Evolutionary conservation across 92 coral and sea anemone genomes (phyloP).

Genomic region (Hydrozoanthus gracilis): DNA sequence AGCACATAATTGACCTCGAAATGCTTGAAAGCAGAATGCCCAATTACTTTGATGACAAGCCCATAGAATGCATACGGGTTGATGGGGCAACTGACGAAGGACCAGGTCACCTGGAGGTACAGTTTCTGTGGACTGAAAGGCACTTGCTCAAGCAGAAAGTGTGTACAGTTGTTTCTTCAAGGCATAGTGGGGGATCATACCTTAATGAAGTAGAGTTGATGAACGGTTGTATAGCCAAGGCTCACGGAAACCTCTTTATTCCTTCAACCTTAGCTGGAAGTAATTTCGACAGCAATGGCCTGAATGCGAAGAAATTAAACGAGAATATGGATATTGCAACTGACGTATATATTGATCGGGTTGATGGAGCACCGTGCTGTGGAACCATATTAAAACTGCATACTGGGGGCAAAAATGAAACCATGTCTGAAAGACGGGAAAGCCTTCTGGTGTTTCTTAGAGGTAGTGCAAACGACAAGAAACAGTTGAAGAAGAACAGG

Average conservation of each 20-base stretch:
- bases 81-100: conserved; percentile 77
- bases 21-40: conserved; percentile 61
- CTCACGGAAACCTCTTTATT: conserved; percentile 65
- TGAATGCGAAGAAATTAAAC: conserved; percentile 41
- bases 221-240: conserved; percentile 75
- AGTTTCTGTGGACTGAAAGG: conserved; percentile 73
- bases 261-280: conserved; percentile 73
- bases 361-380: conserved; percentile 62
- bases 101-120: conserved; percentile 73
- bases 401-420: conserved; percentile 52
- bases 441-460: conserved; percentile 63
- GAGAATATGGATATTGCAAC: conserved; percentile 54
- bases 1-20: conserved; percentile 66
- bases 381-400: conserved; percentile 55
- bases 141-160: conserved; percentile 58
- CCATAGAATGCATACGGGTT: conserved; percentile 64
- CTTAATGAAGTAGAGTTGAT: conserved; percentile 70
- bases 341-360: conserved; percentile 55
- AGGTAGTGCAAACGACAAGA: conserved; percentile 44
- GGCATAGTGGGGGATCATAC: conserved; percentile 72
- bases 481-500: conserved; percentile 19
- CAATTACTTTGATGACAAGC: conserved; percentile 37
- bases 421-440: conserved; percentile 50
- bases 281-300: conserved; percentile 66
- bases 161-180: conserved; percentile 65